A percentile compares a stretch with the other conserved stretches of the same genome.
phyloP scores from a whole-genome alignment of 2,797 vertebrate genomes.

The Pipistrellus pipistrellus region DNA sequence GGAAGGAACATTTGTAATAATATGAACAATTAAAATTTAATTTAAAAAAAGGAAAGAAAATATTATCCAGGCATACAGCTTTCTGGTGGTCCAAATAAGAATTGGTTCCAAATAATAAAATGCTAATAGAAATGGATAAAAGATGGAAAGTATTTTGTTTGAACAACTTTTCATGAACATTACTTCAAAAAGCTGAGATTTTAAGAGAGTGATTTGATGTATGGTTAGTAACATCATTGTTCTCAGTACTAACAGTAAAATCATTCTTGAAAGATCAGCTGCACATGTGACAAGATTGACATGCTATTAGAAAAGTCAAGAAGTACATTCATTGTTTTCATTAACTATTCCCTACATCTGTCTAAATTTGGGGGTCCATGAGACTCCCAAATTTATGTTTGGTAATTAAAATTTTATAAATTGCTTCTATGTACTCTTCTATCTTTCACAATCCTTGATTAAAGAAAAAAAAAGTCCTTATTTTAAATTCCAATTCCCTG shows the following conservation, averaged over 20 bases:
- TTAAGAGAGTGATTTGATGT: background rate
- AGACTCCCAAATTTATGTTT: background rate
- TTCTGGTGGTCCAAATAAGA: background rate
- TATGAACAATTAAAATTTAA: too few relatives aligned
- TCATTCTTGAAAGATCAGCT: background rate
- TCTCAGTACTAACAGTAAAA: background rate
- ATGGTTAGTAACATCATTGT: background rate
- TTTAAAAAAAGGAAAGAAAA: background rate
- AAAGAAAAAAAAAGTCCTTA: background rate
- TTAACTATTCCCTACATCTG: background rate
- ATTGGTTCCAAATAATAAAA: background rate
- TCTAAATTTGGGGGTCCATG: background rate
- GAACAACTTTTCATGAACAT: background rate
- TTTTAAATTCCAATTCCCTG: background rate
- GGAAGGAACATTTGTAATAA: too few relatives aligned
- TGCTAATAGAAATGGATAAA: background rate
- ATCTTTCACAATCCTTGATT: background rate
- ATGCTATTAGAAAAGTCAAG: background rate
- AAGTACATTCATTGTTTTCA: background rate
- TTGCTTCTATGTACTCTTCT: background rate
- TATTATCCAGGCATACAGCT: background rate
- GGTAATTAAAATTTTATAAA: background rate
- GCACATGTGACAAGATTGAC: background rate
- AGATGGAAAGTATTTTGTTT: background rate
- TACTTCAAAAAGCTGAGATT: background rate